These are phyloP conservation scores for Cinclus mexicanus DNA, from an alignment of 2,113 vertebrate genomes.

Conservation along the genomic window DNA sequence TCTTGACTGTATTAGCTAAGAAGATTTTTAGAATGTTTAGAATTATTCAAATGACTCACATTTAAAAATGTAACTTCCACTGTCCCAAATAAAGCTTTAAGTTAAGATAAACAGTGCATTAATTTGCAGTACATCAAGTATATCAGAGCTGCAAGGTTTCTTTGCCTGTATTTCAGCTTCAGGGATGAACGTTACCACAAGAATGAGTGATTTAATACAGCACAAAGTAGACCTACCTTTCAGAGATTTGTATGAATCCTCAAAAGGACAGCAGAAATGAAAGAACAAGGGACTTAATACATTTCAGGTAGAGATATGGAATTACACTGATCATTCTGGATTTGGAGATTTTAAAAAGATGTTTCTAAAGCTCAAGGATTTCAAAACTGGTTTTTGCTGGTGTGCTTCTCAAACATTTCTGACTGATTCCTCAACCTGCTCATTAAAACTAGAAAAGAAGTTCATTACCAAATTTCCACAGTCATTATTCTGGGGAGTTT, in stretches of 20 bases:
- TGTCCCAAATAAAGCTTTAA: neutral
- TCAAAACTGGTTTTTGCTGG: neutral
- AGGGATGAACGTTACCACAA: neutral
- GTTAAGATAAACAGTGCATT: neutral
- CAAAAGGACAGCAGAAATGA: conserved; percentile 74
- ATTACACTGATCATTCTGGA: neutral
- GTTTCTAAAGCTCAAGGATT: neutral
- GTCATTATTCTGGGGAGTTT: neutral
- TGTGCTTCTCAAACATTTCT: neutral
- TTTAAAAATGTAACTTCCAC: neutral
- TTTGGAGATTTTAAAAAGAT: conserved; percentile 34
- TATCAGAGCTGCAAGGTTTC: neutral
- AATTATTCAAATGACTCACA: neutral
- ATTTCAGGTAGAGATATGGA: neutral
- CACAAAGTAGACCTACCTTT: conserved; percentile 74
- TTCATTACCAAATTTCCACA: neutral
- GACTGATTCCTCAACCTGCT: neutral
- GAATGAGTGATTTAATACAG: neutral
- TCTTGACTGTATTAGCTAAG: neutral
- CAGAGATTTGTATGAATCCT: conserved; percentile 68
- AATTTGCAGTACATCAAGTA: neutral
- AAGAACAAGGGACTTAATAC: conserved; percentile 66
- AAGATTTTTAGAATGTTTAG: neutral
- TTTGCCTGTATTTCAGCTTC: neutral
- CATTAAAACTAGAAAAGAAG: neutral